Percentiles rank a stretch among this genome's conserved stretches.
These are phyloP conservation scores for Riparia riparia DNA, from an alignment of 2,113 vertebrate genomes.

Conservation along the genomic window DNA sequence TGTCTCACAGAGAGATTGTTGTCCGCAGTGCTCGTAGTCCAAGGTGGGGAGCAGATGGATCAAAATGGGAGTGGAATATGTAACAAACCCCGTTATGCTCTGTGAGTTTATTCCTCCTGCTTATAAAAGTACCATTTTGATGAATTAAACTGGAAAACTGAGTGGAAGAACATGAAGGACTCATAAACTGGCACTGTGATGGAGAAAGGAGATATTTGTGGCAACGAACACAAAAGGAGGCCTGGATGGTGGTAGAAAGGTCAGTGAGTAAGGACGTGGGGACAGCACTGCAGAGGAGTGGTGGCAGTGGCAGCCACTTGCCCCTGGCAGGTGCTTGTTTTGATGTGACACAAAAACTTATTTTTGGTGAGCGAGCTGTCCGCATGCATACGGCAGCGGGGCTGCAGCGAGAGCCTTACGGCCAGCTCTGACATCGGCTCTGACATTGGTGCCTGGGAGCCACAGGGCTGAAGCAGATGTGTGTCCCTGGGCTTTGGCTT, in stretches of 20 bases:
- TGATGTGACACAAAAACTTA: conserved; percentile 42
- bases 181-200: background rate
- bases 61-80: background rate
- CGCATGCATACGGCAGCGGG: background rate
- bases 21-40: background rate
- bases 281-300: background rate
- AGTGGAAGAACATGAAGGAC: background rate
- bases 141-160: background rate
- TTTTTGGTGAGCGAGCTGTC: conserved; percentile 39
- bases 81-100: background rate
- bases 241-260: conserved; percentile 3
- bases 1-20: background rate
- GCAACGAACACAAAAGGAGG: background rate
- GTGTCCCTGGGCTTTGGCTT: conserved; percentile 4
- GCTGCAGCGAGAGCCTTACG: background rate
- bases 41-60: background rate
- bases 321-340: conserved; percentile 45
- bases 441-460: conserved; percentile 11
- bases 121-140: background rate
- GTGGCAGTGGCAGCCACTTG: background rate
- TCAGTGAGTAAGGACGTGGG: conserved; percentile 19
- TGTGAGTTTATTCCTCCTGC: background rate
- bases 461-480: background rate
- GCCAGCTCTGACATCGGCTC: background rate
- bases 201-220: background rate